Base-by-base conservation (phyloP, 1,140 invertebrate species). In the Euglossa dilemma region DNA sequence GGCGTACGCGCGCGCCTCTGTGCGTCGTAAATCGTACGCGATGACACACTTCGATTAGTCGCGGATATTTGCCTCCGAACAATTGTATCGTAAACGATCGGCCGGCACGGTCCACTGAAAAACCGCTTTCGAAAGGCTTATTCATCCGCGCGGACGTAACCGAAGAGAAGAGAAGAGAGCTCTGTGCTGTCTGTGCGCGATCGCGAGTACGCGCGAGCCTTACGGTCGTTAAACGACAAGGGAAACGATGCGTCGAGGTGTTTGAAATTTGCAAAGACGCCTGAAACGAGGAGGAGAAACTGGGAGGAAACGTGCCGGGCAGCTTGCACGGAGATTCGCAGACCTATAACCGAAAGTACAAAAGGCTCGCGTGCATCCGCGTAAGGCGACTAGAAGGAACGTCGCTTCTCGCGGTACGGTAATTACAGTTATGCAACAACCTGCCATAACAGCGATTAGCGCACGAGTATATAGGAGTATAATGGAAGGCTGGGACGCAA, bases 351-450 rank as follows among this genome's bases (percentile, higher is more conserved):
- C 14, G 57, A 79, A 87, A 57, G 63, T 76, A 70, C 61, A 63
- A 82, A n/a, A 85, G 63, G 82, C 85, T 91, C 82, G 85, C 86
- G 87, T 88, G 90, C 85, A 45, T 81, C 67, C 69, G 54, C 83
- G 84, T 80, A 84, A 87, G 69, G 28, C 52, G 77, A 25, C 14
- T n/a, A 59, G 45, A 45, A 73, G 64, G 70, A 87, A 86, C 47
- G 64, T 75, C 45, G 69, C 76, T 59, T 36, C 85, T 87, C 76
- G 75, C 78, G 79, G 70, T 54, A 81, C 80, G 87, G 84, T 91
- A 92, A 92, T 93, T 91, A 85, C 85, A 83, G 87, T 92, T 93
- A 89, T 88, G 91, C 91, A 93, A 93, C 86, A 78, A 87, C 74
- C 87, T 86, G 84, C 84, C 73, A 81, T 88, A 90, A 89, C 85